Evolutionary conservation across 1,140 invertebrate genomes (phyloP), one percentile per base, ranked within the genome.

Genomic region (Cydia splendana): DNA sequence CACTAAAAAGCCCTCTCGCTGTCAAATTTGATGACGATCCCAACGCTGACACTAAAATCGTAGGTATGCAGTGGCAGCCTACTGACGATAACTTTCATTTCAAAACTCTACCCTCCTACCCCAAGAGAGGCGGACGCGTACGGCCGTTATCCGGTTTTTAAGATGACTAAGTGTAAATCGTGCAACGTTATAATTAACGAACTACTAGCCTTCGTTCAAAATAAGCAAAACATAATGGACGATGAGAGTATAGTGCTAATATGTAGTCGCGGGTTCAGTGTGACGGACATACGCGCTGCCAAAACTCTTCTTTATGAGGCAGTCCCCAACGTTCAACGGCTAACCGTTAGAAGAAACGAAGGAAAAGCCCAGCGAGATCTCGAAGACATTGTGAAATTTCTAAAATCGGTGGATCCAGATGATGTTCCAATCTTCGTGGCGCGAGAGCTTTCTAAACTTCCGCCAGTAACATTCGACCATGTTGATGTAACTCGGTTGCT

Each of bases 151-250:
- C 13, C 51, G 51, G 51, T 53, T 53, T 53, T 53, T 53, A 53
- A 53, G 13, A 53, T 53, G 51, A 53, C 51, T 3, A 53, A 53
- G 51, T 53, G 15, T 53, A 42, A 4, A 4, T 53, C 51, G 51
- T 53, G 51, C n/a, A 53, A 53, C 51, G 51, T 53, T 53, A 53
- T 53, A 9, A 53, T 53, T 18, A 53, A 53, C 51, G 51, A 53
- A 18, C 51, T 53, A 18, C 15, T 53, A 53, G 51, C 51, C n/a
- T 53, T 53, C n/a, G 51, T 53, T 3, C 51, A 53, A 18, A 53
- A 53, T 53, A 53, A 53, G 51, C 15, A n/a, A 3, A 15, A 53
- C 6, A 15, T 53, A 2, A 53, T 53, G 51, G 51, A 53, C 51
- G 51, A 53, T 18, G 51, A 53, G 15, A 53, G 51, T 15, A 53